Percentiles rank a stretch among this genome's conserved stretches.
Evolutionary conservation across 2,797 vertebrate species (phyloP).

Genomic region (Gephyroberyx darwinii): DNA sequence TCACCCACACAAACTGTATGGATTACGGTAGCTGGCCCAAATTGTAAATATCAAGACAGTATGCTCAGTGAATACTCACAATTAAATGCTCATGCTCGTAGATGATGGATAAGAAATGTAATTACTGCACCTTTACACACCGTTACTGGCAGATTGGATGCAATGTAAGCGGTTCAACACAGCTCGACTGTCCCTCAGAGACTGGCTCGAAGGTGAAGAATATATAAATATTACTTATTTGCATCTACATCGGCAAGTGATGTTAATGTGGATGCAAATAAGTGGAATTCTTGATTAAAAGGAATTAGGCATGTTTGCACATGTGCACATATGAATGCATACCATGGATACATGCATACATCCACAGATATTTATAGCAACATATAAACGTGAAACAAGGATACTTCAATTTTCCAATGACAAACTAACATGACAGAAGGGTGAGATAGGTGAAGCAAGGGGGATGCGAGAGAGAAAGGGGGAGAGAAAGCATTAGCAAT

Average conservation of each 20-base stretch:
- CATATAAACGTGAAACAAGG: not conserved
- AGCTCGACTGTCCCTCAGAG: conserved; percentile 56
- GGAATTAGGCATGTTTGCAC: not conserved
- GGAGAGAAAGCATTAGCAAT: conserved; percentile 31
- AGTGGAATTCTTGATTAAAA: not conserved
- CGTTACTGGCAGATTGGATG: conserved; percentile 37
- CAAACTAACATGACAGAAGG: conserved; percentile 42
- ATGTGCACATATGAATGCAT: conserved; percentile 11
- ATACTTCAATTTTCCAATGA: not conserved
- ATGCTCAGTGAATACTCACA: conserved; percentile 4
- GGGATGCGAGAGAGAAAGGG: conserved; percentile 22
- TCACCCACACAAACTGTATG: not conserved
- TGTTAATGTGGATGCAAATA: conserved; percentile 53
- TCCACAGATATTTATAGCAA: not conserved
- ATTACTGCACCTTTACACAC: conserved; percentile 41
- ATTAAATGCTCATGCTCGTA: conserved; percentile 4
- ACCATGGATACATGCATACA: not conserved
- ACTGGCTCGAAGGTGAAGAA: conserved; percentile 46
- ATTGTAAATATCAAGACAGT: conserved; percentile 19
- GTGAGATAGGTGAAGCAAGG: too few species aligned
- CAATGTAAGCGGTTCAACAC: conserved; percentile 48
- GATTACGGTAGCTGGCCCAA: not conserved
- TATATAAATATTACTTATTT: conserved; percentile 67
- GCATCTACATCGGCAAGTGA: conserved; percentile 42
- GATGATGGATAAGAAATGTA: conserved; percentile 32